Conservation (phyloP, 2,888 invertebrate genomes). For the Axea sp. region DNA sequence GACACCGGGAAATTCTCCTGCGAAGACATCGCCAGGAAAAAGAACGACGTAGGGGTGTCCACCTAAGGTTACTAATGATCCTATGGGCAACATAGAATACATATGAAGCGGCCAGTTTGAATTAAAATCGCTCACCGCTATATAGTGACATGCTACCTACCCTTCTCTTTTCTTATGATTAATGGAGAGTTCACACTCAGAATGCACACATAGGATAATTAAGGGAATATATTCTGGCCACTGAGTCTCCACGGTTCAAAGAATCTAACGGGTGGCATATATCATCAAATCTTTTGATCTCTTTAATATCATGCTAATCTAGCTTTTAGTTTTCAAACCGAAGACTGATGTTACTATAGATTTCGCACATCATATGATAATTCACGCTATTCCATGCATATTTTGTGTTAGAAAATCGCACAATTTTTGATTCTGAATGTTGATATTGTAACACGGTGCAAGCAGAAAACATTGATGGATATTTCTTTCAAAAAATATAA, state of each 20-base stretch:
- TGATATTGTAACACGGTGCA: background rate
- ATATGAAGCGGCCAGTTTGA: slow-evolving; percentile 78
- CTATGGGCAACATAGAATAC: slow-evolving; percentile 75
- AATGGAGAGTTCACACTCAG: slow-evolving; percentile 80
- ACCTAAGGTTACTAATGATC: slow-evolving; percentile 79
- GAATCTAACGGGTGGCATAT: slow-evolving; percentile 75
- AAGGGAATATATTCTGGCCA: slow-evolving; percentile 79
- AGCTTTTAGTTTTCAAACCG: slow-evolving; percentile 60
- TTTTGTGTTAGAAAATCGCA: slow-evolving; percentile 26
- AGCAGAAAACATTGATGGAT: too few relatives aligned
- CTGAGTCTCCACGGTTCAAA: slow-evolving; percentile 75
- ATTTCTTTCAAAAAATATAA: too few relatives aligned
- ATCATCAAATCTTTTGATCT: slow-evolving; percentile 61
- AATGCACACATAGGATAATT: slow-evolving; percentile 80
- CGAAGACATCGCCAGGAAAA: slow-evolving; percentile 76
- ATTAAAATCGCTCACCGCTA: slow-evolving; percentile 77
- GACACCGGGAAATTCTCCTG: slow-evolving; percentile 68
- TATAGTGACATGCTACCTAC: slow-evolving; percentile 70
- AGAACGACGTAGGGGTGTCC: slow-evolving; percentile 78
- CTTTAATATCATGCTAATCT: slow-evolving; percentile 61
- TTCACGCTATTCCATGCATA: slow-evolving; percentile 32
- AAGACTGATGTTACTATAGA: slow-evolving; percentile 51
- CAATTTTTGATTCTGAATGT: slow-evolving; percentile 7
- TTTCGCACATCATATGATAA: slow-evolving; percentile 53
- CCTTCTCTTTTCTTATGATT: slow-evolving; percentile 78